Evolutionary conservation across 2,888 invertebrate species (phyloP), one percentile per base, ranked within the genome.

Genomic region (Sarcophaga rosellei): DNA sequence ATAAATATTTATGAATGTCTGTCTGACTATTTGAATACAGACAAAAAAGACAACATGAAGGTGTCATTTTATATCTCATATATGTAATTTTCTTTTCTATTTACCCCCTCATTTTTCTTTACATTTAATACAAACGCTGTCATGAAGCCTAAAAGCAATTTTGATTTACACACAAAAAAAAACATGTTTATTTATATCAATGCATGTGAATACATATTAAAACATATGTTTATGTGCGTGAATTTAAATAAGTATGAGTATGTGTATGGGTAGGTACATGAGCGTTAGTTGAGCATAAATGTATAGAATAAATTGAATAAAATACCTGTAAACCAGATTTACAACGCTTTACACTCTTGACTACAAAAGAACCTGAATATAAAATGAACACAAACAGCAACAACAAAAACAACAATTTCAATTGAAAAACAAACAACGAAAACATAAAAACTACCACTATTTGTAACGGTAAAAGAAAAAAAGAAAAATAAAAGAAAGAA

Each of bases 271-370:
- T 69, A 23, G n/a, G 72, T 65, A 11, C 20, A 23, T 66, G 68
- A 35, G 11, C 5, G 53, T 53, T 15, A 59, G 17, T 57, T 17
- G 73, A 12, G 66, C 17, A n/a, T 17, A 21, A 65, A 21, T 82
- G 79, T 79, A 66, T 45, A 79, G 69, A 80, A 84, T 82, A 82
- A 84, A 84, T 84, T 85, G 81, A 85, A 86, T 84, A 81, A 86
- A 84, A 86, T 86, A 78, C 69, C 83, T 87, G 70, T 76, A 83
- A 86, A 84, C 81, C 86, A 84, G 78, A 86, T 86, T 86, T 84
- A 78, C 86, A 84, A 70, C 74, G 78, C 74, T 81, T 84, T 84
- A 73, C 82, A 82, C 79, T 81, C 66, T 59, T 23, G 44, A 82
- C 66, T 78, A 78, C 77, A 81, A 80, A 53, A 68, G 75, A 80